Base-by-base conservation (phyloP, 2,113 vertebrate genomes). In the Anoplopoma fimbria region DNA sequence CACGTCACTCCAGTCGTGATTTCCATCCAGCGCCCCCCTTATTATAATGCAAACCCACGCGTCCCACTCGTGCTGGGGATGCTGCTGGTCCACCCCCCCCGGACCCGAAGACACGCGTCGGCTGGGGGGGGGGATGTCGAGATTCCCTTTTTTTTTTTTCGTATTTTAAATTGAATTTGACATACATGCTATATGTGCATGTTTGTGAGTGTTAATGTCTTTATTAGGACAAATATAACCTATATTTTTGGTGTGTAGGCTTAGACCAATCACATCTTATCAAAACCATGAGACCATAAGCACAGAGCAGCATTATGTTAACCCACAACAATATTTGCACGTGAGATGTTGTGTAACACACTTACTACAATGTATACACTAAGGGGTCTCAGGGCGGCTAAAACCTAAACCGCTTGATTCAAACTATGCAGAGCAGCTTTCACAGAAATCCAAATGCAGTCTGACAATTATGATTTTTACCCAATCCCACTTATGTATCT, bases 31-130 rank as follows among this genome's bases (percentile, higher is more conserved):
- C 61, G 58, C 82, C 87, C 88, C 89, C 75, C 95, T 96, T 93
- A 95, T 96, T 94, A 93, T 89, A 89, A 96, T 94, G 96, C 96
- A 92, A 94, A 93, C 92, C 93, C 94, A 90, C 94, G 64, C 93
- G 86, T 88, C 93, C 91, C 91, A 83, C 88, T 36, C 85, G 84
- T 88, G 84, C 67, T 58, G 69, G 58, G 65, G 82, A 47, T 63
- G 78, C 69, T 79, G n/a, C 76, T 78, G 42, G 65, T 61, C 49
- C 77, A 19, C 25, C 38, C 19, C 57, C 40, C 58, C 15, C 73
- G 15, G 15, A 67, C 47, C 55, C 1, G 27, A 42, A 69, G 57
- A 79, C 80, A 87, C 40, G 77, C 6, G 62, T 75, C 12, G 13
- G 40, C 9, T 72, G 42, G 45, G 38, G 47, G 27, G 51, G 2